Evolutionary conservation across 2,797 vertebrate genomes (phyloP).

Genomic region (Margarornis squamiger): DNA sequence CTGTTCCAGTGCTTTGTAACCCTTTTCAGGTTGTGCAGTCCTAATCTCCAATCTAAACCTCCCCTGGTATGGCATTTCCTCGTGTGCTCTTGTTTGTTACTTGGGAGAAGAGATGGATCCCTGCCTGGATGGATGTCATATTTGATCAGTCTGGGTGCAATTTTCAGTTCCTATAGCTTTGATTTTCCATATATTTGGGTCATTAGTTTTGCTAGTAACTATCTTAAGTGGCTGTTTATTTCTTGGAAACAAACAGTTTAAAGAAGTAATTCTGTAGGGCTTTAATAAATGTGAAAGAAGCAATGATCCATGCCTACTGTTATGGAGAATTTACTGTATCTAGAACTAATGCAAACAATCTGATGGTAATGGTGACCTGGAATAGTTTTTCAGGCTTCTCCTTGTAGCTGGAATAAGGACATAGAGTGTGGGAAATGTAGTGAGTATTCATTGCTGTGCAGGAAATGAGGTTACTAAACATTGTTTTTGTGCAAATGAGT

Average conservation of each 20-base stretch:
- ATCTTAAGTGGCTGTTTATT: not conserved
- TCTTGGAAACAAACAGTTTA: not conserved
- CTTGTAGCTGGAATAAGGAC: not conserved
- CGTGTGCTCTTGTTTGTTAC: not conserved
- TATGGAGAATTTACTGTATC: not conserved
- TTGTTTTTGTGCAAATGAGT: constrained; percentile 7
- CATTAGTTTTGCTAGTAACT: constrained; percentile 27
- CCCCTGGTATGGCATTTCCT: not conserved
- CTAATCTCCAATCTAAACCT: not conserved
- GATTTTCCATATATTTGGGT: not conserved
- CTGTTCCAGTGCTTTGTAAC: not conserved
- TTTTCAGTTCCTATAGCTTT: not conserved
- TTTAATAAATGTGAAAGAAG: constrained; percentile 18
- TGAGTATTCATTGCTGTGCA: not conserved
- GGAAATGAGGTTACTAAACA: not conserved
- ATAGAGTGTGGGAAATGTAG: not conserved
- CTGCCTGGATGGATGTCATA: not conserved
- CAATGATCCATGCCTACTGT: not conserved
- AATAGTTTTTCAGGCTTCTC: constrained; percentile 8
- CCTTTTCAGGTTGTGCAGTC: not conserved
- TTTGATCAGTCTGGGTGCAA: not conserved
- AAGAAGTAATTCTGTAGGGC: not conserved
- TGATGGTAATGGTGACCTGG: not conserved
- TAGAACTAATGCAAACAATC: not conserved
- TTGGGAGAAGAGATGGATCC: not conserved